Evolutionary conservation across 2,797 vertebrate species (phyloP).

Genomic region (Urocyon cinereoargenteus): DNA sequence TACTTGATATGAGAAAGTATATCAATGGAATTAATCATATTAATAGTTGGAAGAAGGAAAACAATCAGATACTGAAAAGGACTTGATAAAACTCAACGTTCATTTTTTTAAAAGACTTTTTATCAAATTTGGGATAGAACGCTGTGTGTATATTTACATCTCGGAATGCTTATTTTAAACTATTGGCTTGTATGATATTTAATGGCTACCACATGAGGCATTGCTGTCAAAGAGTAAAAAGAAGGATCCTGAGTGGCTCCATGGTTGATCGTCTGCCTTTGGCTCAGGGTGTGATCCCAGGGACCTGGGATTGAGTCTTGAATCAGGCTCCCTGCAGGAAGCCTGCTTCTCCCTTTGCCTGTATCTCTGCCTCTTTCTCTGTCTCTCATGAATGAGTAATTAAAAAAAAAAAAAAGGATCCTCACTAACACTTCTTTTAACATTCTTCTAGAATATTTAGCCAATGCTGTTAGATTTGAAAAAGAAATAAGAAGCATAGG

Average conservation of each 20-base stretch:
- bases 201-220: neutral
- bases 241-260: neutral
- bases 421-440: neutral
- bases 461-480: neutral
- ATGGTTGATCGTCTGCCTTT: too few relatives aligned
- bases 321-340: too few relatives aligned
- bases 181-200: neutral
- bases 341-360: too few relatives aligned
- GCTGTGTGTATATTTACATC: neutral
- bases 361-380: too few relatives aligned
- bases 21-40: neutral
- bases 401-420: neutral
- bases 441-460: neutral
- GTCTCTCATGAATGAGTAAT: too few relatives aligned
- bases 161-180: conserved; percentile 21
- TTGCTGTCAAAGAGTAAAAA: neutral
- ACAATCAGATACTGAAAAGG: neutral
- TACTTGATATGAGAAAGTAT: conserved; percentile 14
- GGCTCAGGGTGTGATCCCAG: too few relatives aligned
- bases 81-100: conserved; percentile 26
- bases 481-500: neutral
- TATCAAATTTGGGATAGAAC: neutral
- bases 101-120: neutral
- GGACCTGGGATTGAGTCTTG: too few relatives aligned
- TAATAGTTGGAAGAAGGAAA: conserved; percentile 41